These are phyloP conservation scores for Drosophila mayaguana DNA, from an alignment of 2,888 invertebrate species.

Conservation along the genomic window DNA sequence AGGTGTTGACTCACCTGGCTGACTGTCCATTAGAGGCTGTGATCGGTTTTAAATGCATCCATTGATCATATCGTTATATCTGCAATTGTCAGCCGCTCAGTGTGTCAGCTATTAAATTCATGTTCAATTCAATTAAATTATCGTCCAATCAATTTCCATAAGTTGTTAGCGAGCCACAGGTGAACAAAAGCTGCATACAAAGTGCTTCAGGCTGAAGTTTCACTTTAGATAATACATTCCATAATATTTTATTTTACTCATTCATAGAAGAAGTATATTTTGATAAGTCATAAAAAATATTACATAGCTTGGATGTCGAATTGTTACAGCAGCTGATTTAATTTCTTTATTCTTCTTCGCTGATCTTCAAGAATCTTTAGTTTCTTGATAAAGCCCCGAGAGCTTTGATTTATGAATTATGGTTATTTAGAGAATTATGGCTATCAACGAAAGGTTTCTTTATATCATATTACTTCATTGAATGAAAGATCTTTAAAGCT, in stretches of 20 bases:
- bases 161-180: not conserved
- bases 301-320: too few relatives aligned
- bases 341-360: not conserved
- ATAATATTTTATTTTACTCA: too few relatives aligned
- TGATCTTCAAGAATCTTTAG: not conserved
- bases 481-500: not conserved
- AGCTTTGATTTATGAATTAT: not conserved
- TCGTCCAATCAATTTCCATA: constrained; percentile 18
- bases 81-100: constrained; percentile 22
- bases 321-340: not conserved
- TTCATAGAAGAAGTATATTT: not conserved
- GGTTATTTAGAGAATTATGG: too few relatives aligned
- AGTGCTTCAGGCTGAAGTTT: too few relatives aligned
- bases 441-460: not conserved
- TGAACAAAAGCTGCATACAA: not conserved
- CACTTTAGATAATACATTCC: too few relatives aligned
- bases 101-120: constrained; percentile 20
- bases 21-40: constrained; percentile 63
- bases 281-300: not conserved
- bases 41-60: constrained; percentile 52
- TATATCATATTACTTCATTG: not conserved
- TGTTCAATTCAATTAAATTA: constrained; percentile 20
- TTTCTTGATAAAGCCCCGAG: not conserved
- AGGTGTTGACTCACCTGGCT: constrained; percentile 76
- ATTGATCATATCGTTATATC: constrained; percentile 63